These are phyloP conservation scores for Eupelmus urozonus DNA, from an alignment of 2,888 invertebrate species.

Conservation along the genomic window DNA sequence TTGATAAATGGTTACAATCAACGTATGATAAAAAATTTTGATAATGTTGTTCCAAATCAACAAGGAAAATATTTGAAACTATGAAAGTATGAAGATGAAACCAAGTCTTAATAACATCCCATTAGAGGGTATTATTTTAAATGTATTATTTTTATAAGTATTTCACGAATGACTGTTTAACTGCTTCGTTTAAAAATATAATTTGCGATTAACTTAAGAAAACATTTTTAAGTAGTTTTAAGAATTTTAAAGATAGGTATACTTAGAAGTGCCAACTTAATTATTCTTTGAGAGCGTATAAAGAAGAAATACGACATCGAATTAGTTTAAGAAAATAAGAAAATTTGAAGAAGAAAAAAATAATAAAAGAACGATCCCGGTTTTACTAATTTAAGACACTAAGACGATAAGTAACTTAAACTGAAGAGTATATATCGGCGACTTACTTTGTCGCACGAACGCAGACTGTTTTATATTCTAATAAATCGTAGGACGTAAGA, in stretches of 20 bases:
- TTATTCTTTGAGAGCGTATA: constrained; percentile 4
- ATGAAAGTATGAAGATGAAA: no score
- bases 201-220: background rate
- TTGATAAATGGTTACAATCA: no score
- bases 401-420: constrained; percentile 58
- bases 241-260: constrained; percentile 11
- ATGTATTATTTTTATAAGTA: no score
- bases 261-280: constrained; percentile 37
- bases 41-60: no score
- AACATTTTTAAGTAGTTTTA: background rate
- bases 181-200: background rate
- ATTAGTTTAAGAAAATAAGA: constrained; percentile 19
- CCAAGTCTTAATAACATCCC: no score
- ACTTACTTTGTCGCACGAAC: constrained; percentile 39
- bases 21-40: no score
- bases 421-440: constrained; percentile 45
- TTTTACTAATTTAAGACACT: constrained; percentile 47
- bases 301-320: constrained; percentile 1
- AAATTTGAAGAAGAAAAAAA: background rate
- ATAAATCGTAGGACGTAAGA: constrained; percentile 51
- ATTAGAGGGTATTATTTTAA: no score
- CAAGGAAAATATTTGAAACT: no score
- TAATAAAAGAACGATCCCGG: constrained; percentile 17
- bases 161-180: background rate
- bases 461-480: constrained; percentile 56